phyloP scores from a whole-genome alignment of 2,888 invertebrate species.

The Masnerella sp. region DNA sequence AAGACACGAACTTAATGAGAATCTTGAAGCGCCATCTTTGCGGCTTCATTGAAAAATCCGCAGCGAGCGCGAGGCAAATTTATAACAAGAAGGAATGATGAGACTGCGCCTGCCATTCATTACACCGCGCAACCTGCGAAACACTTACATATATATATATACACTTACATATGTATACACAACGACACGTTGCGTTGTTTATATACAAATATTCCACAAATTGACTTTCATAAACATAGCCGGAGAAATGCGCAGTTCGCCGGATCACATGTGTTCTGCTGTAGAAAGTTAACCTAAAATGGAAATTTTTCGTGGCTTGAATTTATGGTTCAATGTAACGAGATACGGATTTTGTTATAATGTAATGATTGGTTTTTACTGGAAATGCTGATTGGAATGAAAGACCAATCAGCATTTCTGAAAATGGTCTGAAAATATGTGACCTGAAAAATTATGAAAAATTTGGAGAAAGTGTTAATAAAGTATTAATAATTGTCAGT shows the following conservation, averaged over 20 bases:
- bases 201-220: slow-evolving; percentile 20
- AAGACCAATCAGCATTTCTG: no score
- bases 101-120: slow-evolving; percentile 37
- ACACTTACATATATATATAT: slow-evolving; percentile 16
- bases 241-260: slow-evolving; percentile 10
- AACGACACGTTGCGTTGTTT: no score
- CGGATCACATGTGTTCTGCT: no score
- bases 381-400: no score
- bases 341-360: not conserved
- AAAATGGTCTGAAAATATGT: no score
- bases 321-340: not conserved
- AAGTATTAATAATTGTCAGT: no score
- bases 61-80: slow-evolving; percentile 42
- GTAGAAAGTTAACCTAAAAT: slow-evolving; percentile 23
- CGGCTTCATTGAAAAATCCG: slow-evolving; percentile 47
- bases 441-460: no score
- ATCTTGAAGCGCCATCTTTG: slow-evolving; percentile 24
- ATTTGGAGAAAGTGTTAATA: no score
- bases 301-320: not conserved
- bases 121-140: slow-evolving; percentile 27
- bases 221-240: slow-evolving; percentile 26
- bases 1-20: slow-evolving; percentile 20
- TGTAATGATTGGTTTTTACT: not conserved
- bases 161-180: slow-evolving; percentile 15
- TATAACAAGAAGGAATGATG: slow-evolving; percentile 47